Percentiles rank a stretch among this genome's conserved stretches.
phyloP scores from a whole-genome alignment of 2,888 invertebrate genomes.

The Ophioninae sp. region DNA sequence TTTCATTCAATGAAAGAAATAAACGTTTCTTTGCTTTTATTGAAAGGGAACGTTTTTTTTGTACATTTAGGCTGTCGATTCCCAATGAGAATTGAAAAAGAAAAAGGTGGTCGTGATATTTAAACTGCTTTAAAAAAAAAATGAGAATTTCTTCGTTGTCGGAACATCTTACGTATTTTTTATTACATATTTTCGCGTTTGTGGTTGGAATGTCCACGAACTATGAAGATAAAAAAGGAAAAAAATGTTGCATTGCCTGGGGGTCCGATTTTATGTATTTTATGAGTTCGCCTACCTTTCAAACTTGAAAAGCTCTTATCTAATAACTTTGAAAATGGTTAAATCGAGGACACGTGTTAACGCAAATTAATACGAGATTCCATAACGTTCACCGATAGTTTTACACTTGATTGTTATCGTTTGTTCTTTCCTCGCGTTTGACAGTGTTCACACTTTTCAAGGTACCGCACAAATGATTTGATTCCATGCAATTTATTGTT shows the following conservation, averaged over 20 bases:
- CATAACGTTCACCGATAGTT: constrained; percentile 44
- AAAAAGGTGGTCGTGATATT: too few relatives aligned
- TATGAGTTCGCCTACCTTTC: constrained; percentile 5
- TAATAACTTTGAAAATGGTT: constrained; percentile 6
- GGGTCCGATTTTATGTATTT: constrained; percentile 10
- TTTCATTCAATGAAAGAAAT: too few relatives aligned
- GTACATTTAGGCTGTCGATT: too few relatives aligned
- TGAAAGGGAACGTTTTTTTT: too few relatives aligned
- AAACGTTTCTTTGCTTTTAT: too few relatives aligned
- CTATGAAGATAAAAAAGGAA: background rate
- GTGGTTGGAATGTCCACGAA: background rate
- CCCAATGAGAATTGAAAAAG: too few relatives aligned
- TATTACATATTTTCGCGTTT: background rate
- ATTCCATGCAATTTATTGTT: too few relatives aligned
- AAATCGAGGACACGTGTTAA: constrained; percentile 15
- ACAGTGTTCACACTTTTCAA: background rate
- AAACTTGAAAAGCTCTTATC: constrained; percentile 12
- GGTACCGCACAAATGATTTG: background rate
- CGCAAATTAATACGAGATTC: constrained; percentile 38
- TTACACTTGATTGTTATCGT: background rate
- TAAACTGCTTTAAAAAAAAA: background rate
- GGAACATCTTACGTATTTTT: background rate
- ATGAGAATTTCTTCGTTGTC: background rate
- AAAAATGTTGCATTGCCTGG: background rate
- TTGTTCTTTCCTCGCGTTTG: background rate